Base-by-base conservation (phyloP, 2,113 vertebrate genomes). In the Calyptommatus sinebrachiatus region DNA sequence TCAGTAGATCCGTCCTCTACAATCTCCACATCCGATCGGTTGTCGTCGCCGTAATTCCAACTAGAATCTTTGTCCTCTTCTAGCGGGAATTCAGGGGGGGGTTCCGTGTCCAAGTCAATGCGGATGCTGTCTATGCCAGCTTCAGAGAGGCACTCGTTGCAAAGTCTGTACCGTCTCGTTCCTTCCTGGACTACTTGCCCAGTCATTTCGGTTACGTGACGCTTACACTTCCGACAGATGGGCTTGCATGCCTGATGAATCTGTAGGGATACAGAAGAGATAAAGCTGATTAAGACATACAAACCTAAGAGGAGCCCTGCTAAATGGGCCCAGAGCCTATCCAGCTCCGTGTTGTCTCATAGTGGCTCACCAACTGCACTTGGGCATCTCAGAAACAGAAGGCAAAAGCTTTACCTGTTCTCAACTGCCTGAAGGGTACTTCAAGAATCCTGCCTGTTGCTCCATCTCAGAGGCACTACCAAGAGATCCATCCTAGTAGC, bases 191-290 rank as follows among this genome's bases (percentile, higher is more conserved):
- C 97, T 89, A 99, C 98, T 1, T 97, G 97, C 0, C 97, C 97
- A 0, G 96, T 98, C n/a, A 97, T 92, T 85, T 99, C 97, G 0
- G 97, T 99, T 85, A 99, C 97, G 0, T 97, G 96, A 21, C 97
- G 96, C 71, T 99, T 99, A 82, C 98, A 99, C 83, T 98, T 98
- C 84, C 97, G 95, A 96, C 98, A 99, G 88, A 99, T 97, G 65
- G 98, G 95, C 82, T 99, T 99, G 85, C 97, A 96, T 2, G 98
- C 98, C 92, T 99, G 97, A 82, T 99, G 98, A 83, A 99, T 99
- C 98, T 99, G 93, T 66, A 71, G 1, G 74, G 73, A 88, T 5
- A 0, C 0, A n/a, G n/a, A n/a, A n/a, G n/a, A n/a, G n/a, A n/a
- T n/a, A n/a, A n/a, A 1, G 62, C 2, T 1, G 2, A 48, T 0